Evolutionary conservation across 2,888 invertebrate species (phyloP).

Genomic region (Bugula neritina): DNA sequence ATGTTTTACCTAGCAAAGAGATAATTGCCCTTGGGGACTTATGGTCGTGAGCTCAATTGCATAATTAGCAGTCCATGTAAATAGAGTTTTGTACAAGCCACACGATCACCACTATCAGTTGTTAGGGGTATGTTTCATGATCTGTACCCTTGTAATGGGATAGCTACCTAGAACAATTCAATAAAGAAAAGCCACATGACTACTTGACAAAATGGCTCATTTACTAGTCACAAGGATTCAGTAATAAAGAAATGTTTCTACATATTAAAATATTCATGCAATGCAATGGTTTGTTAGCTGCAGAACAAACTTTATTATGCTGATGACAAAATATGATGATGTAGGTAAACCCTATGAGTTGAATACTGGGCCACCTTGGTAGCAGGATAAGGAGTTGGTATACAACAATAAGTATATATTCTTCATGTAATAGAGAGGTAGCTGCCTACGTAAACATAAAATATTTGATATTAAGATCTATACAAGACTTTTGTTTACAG

Average conservation of each 20-base stretch:
- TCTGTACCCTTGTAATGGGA: too few relatives aligned
- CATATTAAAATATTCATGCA: too few relatives aligned
- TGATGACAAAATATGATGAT: too few relatives aligned
- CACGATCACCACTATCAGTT: neutral
- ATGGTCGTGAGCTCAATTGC: constrained; percentile 5
- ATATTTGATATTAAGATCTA: constrained; percentile 22
- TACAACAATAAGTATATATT: neutral
- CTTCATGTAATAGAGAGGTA: constrained; percentile 16
- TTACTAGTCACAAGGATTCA: too few relatives aligned
- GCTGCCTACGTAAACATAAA: constrained; percentile 22
- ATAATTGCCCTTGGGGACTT: neutral
- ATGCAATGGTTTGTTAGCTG: too few relatives aligned
- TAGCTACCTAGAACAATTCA: too few relatives aligned
- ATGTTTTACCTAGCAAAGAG: neutral
- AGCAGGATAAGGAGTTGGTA: neutral
- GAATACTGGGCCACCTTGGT: too few relatives aligned
- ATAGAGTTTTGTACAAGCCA: neutral
- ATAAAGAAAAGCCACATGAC: too few relatives aligned
- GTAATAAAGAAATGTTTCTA: too few relatives aligned
- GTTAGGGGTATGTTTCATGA: constrained; percentile 12
- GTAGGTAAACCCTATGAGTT: too few relatives aligned
- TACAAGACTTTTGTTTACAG: constrained; percentile 9
- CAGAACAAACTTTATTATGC: too few relatives aligned
- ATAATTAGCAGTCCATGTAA: constrained; percentile 17
- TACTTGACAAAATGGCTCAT: too few relatives aligned